Evolutionary conservation across 2,113 vertebrate species (phyloP).

Genomic region (Rhizomys pruinosus): DNA sequence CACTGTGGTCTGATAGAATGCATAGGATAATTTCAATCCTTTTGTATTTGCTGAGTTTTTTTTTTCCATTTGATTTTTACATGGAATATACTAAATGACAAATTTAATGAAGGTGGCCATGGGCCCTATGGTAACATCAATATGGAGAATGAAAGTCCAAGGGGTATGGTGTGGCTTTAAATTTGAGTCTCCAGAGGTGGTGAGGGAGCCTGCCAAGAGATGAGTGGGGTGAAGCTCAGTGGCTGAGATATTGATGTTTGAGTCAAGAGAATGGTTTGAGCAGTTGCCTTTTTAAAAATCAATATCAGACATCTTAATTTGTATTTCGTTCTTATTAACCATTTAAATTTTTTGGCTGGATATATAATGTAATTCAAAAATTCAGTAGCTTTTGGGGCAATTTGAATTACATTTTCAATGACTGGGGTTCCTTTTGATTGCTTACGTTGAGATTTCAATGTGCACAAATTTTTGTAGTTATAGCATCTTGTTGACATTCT

Average conservation of each 20-base stretch:
- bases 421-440: slow-evolving; percentile 80
- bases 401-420: slow-evolving; percentile 81
- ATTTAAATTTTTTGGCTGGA: slow-evolving; percentile 82
- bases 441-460: slow-evolving; percentile 84
- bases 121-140: slow-evolving; percentile 97
- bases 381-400: slow-evolving; percentile 84
- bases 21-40: no score
- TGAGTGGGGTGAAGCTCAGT: not conserved
- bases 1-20: no score
- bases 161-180: slow-evolving; percentile 85
- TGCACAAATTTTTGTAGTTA: not conserved
- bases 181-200: not conserved
- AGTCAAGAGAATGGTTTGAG: not conserved
- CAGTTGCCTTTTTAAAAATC: slow-evolving; percentile 78
- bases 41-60: no score
- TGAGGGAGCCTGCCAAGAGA: not conserved
- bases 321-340: slow-evolving; percentile 72
- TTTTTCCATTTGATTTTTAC: slow-evolving; percentile 95
- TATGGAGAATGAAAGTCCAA: slow-evolving; percentile 98
- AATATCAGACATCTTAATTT: slow-evolving; percentile 64
- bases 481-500: not conserved
- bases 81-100: slow-evolving; percentile 97
- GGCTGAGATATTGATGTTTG: not conserved
- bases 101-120: slow-evolving; percentile 94
- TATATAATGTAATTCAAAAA: slow-evolving; percentile 82